A percentile compares a stretch with the other conserved stretches of the same genome.
Conservation (phyloP, 2,797 vertebrate genomes). For the Halcyon badia region DNA sequence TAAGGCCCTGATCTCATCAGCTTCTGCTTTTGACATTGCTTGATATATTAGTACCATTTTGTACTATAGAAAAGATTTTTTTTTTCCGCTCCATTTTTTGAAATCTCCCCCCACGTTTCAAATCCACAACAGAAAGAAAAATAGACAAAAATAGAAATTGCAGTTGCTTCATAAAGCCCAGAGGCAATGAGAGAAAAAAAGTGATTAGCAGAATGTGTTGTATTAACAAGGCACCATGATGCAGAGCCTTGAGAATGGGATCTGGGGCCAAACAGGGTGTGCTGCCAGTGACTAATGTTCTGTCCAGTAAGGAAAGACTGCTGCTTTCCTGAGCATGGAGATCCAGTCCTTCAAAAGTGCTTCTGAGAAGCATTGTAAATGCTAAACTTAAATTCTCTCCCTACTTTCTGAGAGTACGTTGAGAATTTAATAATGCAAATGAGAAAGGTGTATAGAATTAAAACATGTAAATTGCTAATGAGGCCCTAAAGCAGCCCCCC, state of each 20-base stretch:
- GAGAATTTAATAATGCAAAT: constrained; percentile 48
- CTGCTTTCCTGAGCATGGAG: not conserved
- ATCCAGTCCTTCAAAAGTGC: not conserved
- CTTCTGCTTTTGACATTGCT: constrained; percentile 15
- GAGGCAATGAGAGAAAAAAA: not conserved
- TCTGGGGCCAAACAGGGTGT: not conserved
- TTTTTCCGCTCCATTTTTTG: not conserved
- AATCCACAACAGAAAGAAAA: not conserved
- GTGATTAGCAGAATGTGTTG: not conserved
- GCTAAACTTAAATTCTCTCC: constrained; percentile 7
- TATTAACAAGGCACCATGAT: not conserved
- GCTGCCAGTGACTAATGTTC: not conserved
- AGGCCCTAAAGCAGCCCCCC: constrained; percentile 54
- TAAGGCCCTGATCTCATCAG: constrained; percentile 36
- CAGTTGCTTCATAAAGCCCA: not conserved
- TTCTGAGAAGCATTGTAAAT: not conserved
- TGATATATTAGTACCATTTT: not conserved
- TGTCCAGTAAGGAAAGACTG: not conserved
- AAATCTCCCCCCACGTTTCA: not conserved
- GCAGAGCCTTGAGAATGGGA: not conserved
- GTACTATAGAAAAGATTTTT: not conserved
- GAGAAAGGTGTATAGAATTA: constrained; percentile 59
- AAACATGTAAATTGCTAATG: constrained; percentile 47
- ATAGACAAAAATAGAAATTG: not conserved
- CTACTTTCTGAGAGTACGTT: not conserved